Conservation (phyloP, 1,140 invertebrate species). For the Fopius arisanus region DNA sequence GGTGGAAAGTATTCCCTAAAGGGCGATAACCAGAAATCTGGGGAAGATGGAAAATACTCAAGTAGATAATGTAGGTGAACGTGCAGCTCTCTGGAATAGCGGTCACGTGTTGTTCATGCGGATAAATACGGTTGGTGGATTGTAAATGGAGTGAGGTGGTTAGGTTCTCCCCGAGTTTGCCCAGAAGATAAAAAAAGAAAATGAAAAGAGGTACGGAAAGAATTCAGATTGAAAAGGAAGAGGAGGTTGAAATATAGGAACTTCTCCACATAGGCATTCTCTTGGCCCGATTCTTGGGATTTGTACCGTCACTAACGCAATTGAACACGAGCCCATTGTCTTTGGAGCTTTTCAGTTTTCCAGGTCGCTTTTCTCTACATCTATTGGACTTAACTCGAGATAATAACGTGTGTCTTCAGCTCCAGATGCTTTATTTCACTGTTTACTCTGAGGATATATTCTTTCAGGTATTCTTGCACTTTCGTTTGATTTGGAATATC, state of each 20-base stretch:
- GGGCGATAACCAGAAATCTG: neutral
- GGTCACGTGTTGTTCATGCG: neutral
- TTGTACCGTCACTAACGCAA: conserved; percentile 29
- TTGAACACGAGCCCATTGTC: conserved; percentile 26
- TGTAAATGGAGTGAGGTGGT: neutral
- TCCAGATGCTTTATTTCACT: neutral
- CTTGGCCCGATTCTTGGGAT: conserved; percentile 21
- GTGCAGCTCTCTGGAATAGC: neutral
- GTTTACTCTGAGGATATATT: neutral
- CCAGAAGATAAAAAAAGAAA: neutral
- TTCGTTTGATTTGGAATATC: neutral
- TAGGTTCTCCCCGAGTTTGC: neutral
- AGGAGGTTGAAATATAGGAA: neutral
- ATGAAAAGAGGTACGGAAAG: neutral
- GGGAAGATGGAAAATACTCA: neutral
- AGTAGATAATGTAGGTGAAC: conserved; percentile 1
- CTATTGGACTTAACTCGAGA: neutral
- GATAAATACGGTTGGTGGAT: conserved; percentile 3
- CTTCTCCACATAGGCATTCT: neutral
- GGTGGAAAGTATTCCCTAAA: neutral
- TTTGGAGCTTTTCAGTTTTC: neutral
- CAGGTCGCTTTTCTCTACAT: neutral
- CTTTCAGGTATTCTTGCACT: neutral
- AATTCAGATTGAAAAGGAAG: neutral
- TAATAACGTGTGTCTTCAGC: neutral